Evolutionary conservation across 2,888 invertebrate species (phyloP), one percentile per base, ranked within the genome.

Genomic region (Synergus laeviventris): DNA sequence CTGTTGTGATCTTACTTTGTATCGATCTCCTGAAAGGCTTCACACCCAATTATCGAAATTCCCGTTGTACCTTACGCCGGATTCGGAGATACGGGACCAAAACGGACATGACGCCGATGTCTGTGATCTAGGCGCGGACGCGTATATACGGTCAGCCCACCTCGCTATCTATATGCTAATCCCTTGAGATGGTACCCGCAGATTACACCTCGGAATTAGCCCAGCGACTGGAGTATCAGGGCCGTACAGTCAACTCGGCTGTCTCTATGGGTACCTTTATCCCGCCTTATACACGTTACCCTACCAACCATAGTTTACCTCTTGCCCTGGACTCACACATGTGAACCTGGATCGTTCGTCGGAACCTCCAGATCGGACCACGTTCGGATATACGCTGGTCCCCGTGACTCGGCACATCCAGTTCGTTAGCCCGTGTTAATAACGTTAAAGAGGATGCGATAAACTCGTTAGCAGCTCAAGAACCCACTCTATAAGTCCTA

Each of bases 81-180:
- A 78, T 75, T 75, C 36, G 86, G 82, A 85, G 83, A 85, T 84
- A 84, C 82, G 84, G 81, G 84, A 85, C 82, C 81, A 85, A 86
- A 88, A 88, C 82, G 86, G 87, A 87, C 87, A 86, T 83, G 85
- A 82, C 82, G 78, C 74, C 82, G 85, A 83, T 84, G 86, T 80
- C 81, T 83, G 84, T 86, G 84, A 84, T 85, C 87, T 87, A 86
- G 84, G 83, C 82, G 79, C 81, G 81, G 77, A 79, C 80, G 82
- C 54, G 79, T 83, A 82, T 86, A 87, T 86, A 85, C 86, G 86
- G 85, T 87, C 88, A 88, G 86, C 85, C 87, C 85, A 84, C 85
- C 84, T 85, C 85, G 89, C 89, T 90, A 91, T 91, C 90, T 91
- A 90, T 91, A 91, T 91, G 91, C 91, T 91, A 91, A 91, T 91